phyloP scores from a whole-genome alignment of 2,797 vertebrate genomes.

The Gambelia wislizenii region DNA sequence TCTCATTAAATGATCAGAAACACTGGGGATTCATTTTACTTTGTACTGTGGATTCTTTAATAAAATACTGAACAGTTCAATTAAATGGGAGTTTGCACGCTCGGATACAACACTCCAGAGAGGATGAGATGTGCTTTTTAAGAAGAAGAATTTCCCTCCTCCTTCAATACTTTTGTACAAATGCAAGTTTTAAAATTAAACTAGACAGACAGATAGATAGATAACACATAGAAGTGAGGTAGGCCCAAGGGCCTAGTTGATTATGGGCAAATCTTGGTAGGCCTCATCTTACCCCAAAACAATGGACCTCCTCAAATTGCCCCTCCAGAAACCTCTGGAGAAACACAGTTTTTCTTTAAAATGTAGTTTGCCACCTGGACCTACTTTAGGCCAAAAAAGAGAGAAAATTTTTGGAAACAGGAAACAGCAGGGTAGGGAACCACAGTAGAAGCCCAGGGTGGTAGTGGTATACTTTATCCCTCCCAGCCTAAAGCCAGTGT shows the following conservation, averaged over 20 bases:
- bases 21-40: neutral
- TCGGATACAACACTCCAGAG: neutral
- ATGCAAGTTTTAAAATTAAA: neutral
- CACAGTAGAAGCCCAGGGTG: no score
- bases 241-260: neutral
- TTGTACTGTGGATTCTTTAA: neutral
- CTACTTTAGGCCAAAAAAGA: no score
- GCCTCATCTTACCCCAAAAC: no score
- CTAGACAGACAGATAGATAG: neutral
- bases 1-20: conserved; percentile 33
- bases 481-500: no score
- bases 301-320: no score
- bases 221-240: neutral
- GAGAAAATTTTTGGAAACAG: no score
- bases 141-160: neutral
- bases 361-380: no score
- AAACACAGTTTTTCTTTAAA: no score
- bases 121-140: neutral
- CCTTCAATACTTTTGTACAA: neutral
- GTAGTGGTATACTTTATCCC: no score
- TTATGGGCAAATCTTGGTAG: no score
- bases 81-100: neutral
- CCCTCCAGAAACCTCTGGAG: no score
- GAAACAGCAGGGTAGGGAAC: no score
- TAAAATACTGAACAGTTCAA: conserved; percentile 32